Percentiles rank a stretch among this genome's conserved stretches.
Conservation (phyloP, 2,888 invertebrate genomes). For the Myopa testacea region DNA sequence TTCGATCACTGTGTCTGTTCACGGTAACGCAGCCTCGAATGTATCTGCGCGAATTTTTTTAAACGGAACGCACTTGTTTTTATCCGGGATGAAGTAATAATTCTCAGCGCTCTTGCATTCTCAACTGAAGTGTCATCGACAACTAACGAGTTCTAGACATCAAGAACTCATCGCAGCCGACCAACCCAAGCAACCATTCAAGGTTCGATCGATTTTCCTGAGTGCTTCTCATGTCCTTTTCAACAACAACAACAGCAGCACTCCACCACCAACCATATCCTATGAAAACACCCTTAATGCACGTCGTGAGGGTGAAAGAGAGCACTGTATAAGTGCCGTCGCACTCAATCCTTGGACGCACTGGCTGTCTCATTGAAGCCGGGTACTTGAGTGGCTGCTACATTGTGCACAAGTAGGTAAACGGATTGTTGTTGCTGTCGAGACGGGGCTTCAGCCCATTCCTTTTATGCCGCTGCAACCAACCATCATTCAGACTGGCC, state of each 20-base stretch:
- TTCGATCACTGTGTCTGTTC: too few species aligned
- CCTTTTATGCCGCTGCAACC: conserved; percentile 32
- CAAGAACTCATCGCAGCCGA: conserved; percentile 59
- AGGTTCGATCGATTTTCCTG: conserved; percentile 57
- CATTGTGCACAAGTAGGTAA: conserved; percentile 44
- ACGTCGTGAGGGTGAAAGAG: conserved; percentile 19
- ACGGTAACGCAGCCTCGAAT: too few species aligned
- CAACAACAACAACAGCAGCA: conserved; percentile 49
- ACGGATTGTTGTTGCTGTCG: conserved; percentile 17
- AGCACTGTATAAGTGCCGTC: neutral
- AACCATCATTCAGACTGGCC: conserved; percentile 34
- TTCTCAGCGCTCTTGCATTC: conserved; percentile 49
- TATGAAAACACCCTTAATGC: conserved; percentile 15
- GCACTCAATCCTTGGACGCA: conserved; percentile 7
- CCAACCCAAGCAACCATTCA: conserved; percentile 56
- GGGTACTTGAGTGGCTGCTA: conserved; percentile 33
- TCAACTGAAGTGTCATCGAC: conserved; percentile 69
- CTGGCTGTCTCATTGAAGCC: conserved; percentile 27
- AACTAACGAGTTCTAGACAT: conserved; percentile 63
- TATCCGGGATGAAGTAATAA: conserved; percentile 18
- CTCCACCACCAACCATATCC: conserved; percentile 39
- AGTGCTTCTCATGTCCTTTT: conserved; percentile 69
- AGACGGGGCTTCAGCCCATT: neutral
- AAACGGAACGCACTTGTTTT: conserved; percentile 21
- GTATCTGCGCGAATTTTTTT: too few species aligned